A percentile compares a stretch with the other conserved stretches of the same genome.
Conservation (phyloP, 2,888 invertebrate species). For the Meteorus cinctellus region DNA sequence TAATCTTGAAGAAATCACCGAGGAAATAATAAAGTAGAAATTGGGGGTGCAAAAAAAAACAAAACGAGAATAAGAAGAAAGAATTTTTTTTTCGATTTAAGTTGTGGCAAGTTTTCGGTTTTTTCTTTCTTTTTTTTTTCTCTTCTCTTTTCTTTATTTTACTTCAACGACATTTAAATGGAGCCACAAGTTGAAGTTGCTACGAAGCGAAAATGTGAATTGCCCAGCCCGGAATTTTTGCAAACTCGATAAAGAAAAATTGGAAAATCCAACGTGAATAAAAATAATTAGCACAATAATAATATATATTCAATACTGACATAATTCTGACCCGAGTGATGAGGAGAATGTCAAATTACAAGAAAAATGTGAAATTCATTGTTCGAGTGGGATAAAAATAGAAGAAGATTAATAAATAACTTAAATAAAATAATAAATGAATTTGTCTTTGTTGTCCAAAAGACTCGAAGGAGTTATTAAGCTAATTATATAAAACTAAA, state of each 20-base stretch:
- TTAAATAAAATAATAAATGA: neutral
- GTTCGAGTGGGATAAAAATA: neutral
- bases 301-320: neutral
- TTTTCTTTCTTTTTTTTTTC: neutral
- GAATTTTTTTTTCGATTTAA: slow-evolving; percentile 6
- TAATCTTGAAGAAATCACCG: neutral
- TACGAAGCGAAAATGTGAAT: slow-evolving; percentile 26
- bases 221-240: slow-evolving; percentile 20
- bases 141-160: neutral
- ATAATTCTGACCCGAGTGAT: neutral
- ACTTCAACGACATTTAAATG: slow-evolving; percentile 16
- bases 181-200: slow-evolving; percentile 17
- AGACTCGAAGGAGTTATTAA: neutral
- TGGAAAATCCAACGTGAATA: neutral
- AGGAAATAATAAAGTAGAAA: neutral
- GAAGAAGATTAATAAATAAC: neutral
- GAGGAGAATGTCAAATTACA: neutral
- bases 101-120: neutral
- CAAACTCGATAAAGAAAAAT: slow-evolving; percentile 23
- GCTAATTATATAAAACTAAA: neutral
- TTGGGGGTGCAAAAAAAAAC: neutral
- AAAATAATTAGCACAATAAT: neutral
- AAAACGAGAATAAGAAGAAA: neutral
- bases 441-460: neutral
- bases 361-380: neutral